phyloP scores from a whole-genome alignment of 2,113 vertebrate genomes.

The Ictidomys tridecemlineatus region DNA sequence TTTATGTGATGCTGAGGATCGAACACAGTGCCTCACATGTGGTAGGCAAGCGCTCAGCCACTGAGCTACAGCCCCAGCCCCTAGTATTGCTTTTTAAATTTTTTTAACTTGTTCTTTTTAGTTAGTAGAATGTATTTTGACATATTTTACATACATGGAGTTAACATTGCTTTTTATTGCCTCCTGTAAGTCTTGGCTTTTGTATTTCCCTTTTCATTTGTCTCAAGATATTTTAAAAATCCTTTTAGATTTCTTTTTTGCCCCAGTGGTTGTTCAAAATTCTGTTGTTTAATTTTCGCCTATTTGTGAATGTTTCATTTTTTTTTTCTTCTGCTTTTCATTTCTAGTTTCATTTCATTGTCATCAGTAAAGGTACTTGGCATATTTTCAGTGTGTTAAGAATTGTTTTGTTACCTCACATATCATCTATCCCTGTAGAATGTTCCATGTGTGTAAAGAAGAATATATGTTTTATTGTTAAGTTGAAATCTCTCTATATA shows the following conservation, averaged over 20 bases:
- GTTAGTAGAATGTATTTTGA: no score
- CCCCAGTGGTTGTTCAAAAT: background rate
- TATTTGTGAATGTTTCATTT: no score
- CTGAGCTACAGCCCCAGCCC: no score
- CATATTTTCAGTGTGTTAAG: background rate
- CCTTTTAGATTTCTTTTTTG: background rate
- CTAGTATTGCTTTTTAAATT: no score
- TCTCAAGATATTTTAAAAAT: background rate
- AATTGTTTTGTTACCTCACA: background rate
- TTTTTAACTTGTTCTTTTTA: no score
- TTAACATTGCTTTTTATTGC: background rate
- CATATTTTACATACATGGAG: no score
- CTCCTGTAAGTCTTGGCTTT: background rate
- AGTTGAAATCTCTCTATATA: background rate
- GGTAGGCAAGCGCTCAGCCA: no score
- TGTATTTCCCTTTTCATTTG: background rate
- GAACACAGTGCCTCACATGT: no score
- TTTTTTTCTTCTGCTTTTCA: background rate
- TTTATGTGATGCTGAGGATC: no score
- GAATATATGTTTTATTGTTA: background rate
- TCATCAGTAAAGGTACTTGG: background rate
- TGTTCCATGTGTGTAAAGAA: background rate
- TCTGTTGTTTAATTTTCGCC: no score
- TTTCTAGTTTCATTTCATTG: background rate
- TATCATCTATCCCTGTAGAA: background rate